Percentiles rank a stretch among this genome's conserved stretches.
phyloP scores from a whole-genome alignment of 2,113 vertebrate species.

The Porphyrio hochstetteri region DNA sequence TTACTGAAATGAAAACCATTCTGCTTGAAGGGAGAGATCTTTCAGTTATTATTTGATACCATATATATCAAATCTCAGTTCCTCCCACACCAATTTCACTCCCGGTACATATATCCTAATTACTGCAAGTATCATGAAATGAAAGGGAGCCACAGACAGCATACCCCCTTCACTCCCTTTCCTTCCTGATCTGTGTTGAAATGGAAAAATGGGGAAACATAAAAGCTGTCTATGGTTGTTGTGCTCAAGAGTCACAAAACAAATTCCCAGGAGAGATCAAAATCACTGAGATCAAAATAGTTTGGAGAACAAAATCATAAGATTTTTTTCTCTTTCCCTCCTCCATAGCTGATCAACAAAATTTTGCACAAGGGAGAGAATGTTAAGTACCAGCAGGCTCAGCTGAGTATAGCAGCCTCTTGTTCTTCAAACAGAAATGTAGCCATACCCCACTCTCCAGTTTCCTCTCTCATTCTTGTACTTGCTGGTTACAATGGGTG shows the following conservation, averaged over 20 bases:
- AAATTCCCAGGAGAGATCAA: neutral
- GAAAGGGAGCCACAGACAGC: neutral
- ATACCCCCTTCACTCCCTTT: neutral
- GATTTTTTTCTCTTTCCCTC: neutral
- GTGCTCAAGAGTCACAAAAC: neutral
- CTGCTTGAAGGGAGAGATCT: neutral
- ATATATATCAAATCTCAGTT: neutral
- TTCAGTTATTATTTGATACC: neutral
- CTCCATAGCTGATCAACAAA: neutral
- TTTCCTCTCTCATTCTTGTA: neutral
- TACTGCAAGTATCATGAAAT: neutral
- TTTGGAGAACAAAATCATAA: neutral
- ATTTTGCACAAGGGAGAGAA: neutral
- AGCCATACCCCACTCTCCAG: neutral
- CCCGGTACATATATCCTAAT: neutral
- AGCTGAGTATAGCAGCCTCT: neutral
- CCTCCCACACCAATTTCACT: neutral
- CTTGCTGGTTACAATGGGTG: accelerated
- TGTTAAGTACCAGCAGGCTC: neutral
- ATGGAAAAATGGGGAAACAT: neutral
- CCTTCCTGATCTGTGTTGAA: neutral
- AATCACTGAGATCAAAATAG: neutral
- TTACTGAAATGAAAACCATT: neutral
- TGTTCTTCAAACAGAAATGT: neutral
- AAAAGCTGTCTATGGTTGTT: neutral